Base-by-base conservation (phyloP, 2,888 invertebrate genomes). In the Orthosia gothica region DNA sequence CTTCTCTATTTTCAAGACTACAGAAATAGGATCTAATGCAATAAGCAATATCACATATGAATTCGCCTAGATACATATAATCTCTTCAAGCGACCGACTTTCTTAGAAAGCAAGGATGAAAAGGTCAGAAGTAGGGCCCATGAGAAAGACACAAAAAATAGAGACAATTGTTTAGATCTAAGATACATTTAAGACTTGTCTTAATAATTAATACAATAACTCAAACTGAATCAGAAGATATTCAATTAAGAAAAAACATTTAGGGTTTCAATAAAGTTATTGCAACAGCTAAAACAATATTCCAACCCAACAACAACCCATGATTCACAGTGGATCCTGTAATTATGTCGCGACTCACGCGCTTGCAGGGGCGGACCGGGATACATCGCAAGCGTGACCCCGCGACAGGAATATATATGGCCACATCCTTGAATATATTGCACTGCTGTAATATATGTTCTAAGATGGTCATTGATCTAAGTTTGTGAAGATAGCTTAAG, bases 311-410 rank as follows among this genome's bases (percentile, higher is more conserved):
- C 47, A 76, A 40, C 55, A 58, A 57, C 32, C 16, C 50, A 82
- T 82, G 74, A 76, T 74, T 74, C 77, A 79, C 59, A 69, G 67
- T 75, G 72, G 55, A 76, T 79, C 67, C 85, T 78, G 74, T 80
- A 87, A 87, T 84, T 87, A 86, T 65, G 69, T 67, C 62, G 70
- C 75, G 58, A 63, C 68, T 59, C 84, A 79, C 67, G 76, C 70
- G 82, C 77, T 70, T 26, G 61, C 84, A 66, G 65, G 67, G 86
- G 86, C 86, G 81, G 74, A 75, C 73, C 82, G 74, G 84, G 85
- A 85, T 82, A 76, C 84, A 81, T 49, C 50, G 70, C 69, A 78
- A 85, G 87, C 87, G 85, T 86, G 75, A 86, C 84, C 82, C 62
- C 58, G 67, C 73, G 76, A 80, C 73, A 72, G 76, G 71, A 82